Evolutionary conservation across 1,140 invertebrate genomes (phyloP), one percentile per base, ranked within the genome.

Genomic region (Lordiphosa collinella): DNA sequence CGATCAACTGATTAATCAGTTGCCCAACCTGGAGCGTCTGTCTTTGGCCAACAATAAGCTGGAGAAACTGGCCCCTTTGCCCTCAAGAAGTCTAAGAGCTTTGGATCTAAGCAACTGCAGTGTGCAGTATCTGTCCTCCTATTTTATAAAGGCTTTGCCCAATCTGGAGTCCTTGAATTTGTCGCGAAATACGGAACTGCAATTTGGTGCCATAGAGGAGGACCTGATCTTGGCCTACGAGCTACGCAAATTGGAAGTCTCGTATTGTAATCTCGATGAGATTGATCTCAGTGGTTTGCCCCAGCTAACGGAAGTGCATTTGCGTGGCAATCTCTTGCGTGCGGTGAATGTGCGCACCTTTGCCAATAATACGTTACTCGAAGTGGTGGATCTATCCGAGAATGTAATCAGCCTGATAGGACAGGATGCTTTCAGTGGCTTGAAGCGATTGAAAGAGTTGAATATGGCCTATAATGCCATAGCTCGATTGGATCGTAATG

Each of bases 381-480:
- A 93, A 75, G 69, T 90, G 25, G 69, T 94, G 5, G 93, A 94
- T 89, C 74, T 94, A 22, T 94, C 93, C 0, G 88, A 89, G 18
- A 94, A 94, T 76, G 90, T 90, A 34, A 90, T 94, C 6, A 90
- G 90, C 3, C 62, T 86, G 0, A 69, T 94, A 11, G 90, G 91
- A 50, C 69, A 86, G 11, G 89, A 90, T 40, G 90, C 91, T 1
- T 94, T 94, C 63, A 69, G 78, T 16, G 90, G 91, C 1, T 86
- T 93, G 9, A 88, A 84, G n/a, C 84, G 90, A n/a, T 61, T 94
- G 1, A 90, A 90, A 63, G 68, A 90, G 47, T 72, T 94, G 34
- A 93, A 94, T 84, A 82, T 94, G 47, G 94, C 94, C 0, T 91
- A 90, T 82, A 95, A 95, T 72, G 90, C 91, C 61, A 92, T 95